Evolutionary conservation across 2,888 invertebrate genomes (phyloP), one percentile per base, ranked within the genome.

Genomic region (Cheilosia impressa): DNA sequence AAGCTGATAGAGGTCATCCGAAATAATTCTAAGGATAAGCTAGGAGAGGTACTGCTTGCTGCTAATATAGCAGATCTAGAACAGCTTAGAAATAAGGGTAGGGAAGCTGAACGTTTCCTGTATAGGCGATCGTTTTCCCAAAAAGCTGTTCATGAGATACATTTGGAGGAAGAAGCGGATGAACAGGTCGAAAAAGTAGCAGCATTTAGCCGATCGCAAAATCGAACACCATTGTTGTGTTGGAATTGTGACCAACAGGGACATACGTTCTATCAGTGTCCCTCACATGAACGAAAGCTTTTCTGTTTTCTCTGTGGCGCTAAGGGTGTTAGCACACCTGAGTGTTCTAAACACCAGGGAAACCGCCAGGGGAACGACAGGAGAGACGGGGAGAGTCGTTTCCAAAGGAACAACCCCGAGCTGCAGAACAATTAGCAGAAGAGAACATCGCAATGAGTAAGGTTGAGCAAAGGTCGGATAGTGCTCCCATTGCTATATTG

Each of bases 241-340:
- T n/a, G n/a, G n/a, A 22, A 17, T 0, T 9, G 41, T 41, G 41
- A 41, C 10, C 38, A n/a, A n/a, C n/a, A n/a, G n/a, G n/a, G n/a
- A n/a, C 60, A 60, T 24, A 43, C 60, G 0, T 60, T 60, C 27
- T 60, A 60, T 9, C 27, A 6, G 7, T 52, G 52, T 52, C 52
- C 52, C 5, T 52, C 52, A 22, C 52, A 24, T 15, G 15, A 52
- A 5, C 9, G 43, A 17, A 13, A 34, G 10, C 6, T 66, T 0
- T 66, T 66, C 13, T 66, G 66, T 3, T 53, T 66, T 13, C 17
- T 53, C 2, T 66, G 66, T 9, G 52, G 53, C 5, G 17, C 24
- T 1, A 68, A 68, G 4, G 43, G 31, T 1, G 43, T 68, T 2
- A 55, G n/a, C 2, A 55, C 55, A 0, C 13, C 13, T 1, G 43